Evolutionary conservation across 2,797 vertebrate species (phyloP), one percentile per base, ranked within the genome.

Genomic region (Lateolabrax maculatus): DNA sequence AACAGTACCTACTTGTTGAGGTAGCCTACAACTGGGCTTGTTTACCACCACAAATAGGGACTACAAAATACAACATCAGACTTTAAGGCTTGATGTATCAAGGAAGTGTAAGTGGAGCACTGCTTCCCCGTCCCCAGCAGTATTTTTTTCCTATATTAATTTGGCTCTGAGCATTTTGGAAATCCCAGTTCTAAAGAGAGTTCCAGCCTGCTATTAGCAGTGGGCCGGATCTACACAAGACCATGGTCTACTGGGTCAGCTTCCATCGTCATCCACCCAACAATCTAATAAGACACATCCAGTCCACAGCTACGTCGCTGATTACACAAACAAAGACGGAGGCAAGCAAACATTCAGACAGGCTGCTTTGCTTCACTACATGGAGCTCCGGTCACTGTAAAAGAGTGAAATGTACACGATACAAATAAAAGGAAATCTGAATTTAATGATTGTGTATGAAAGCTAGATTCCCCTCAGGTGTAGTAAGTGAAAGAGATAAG

Each of bases 201-300:
- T 68, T 77, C 9, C 25, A 62, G 65, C 29, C 18, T 12, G 52
- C 46, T 65, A 51, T 81, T 61, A 84, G 77, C 68, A 71, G 12
- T 37, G 61, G 68, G 49, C 69, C 51, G 7, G 53, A 84, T 87
- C 66, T 79, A 62, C 68, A 71, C 62, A 51, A 60, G 48, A 68
- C 72, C 21, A 18, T 36, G 80, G 64, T 84, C 70, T 79, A 9
- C 75, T 83, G 62, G 79, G 71, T 84, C 74, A 57, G 46, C 82
- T 82, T 85, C 88, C 77, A 87, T 89, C 75, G 85, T 62, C 75
- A 80, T 64, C 74, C 63, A 73, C 66, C 62, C 49, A 75, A 73
- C 43, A 82, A 71, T 87, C 79, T 69, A 70, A 88, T 80, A 68
- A 70, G 74, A 81, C 48, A 41, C 41, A 57, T 43, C 37, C 76